Percentiles rank a stretch among this genome's conserved stretches.
Conservation (phyloP, 2,797 vertebrate species). For the Prunella strophiata region DNA sequence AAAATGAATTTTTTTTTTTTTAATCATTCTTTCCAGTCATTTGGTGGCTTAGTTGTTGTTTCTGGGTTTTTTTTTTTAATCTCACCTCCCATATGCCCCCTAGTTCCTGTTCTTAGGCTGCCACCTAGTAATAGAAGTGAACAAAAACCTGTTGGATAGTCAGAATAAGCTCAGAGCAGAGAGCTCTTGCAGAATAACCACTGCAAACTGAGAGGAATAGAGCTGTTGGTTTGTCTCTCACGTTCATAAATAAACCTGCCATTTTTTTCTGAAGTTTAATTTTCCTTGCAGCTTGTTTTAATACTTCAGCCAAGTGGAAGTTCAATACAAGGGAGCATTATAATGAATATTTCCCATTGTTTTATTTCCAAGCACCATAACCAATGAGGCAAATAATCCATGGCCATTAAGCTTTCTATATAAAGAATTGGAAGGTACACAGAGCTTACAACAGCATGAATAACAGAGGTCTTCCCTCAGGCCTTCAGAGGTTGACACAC, state of each 20-base stretch:
- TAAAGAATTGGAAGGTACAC: conserved; percentile 69
- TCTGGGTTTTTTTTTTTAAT: neutral
- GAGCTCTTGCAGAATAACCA: neutral
- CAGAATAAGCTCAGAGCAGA: neutral
- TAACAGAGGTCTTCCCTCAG: conserved; percentile 41
- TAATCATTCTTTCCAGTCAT: neutral
- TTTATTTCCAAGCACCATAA: conserved; percentile 73
- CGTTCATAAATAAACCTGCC: conserved; percentile 23
- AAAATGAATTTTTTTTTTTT: neutral
- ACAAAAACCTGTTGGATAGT: neutral
- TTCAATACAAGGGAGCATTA: conserved; percentile 56
- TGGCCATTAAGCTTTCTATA: conserved; percentile 72
- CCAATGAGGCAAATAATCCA: conserved; percentile 80
- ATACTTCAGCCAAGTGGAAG: conserved; percentile 64
- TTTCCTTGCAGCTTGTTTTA: conserved; percentile 74
- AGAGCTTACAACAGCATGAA: conserved; percentile 32
- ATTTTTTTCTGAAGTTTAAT: conserved; percentile 53
- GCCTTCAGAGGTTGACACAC: conserved; percentile 41
- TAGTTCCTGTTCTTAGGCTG: neutral
- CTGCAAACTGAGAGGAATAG: neutral
- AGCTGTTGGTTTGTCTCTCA: conserved; percentile 24
- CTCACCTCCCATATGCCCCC: neutral
- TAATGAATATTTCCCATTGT: conserved; percentile 59
- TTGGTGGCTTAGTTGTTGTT: neutral
- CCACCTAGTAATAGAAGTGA: neutral